Evolutionary conservation across 2,888 invertebrate genomes (phyloP), one percentile per base, ranked within the genome.

Genomic region (Brachynemurus nebulosus): DNA sequence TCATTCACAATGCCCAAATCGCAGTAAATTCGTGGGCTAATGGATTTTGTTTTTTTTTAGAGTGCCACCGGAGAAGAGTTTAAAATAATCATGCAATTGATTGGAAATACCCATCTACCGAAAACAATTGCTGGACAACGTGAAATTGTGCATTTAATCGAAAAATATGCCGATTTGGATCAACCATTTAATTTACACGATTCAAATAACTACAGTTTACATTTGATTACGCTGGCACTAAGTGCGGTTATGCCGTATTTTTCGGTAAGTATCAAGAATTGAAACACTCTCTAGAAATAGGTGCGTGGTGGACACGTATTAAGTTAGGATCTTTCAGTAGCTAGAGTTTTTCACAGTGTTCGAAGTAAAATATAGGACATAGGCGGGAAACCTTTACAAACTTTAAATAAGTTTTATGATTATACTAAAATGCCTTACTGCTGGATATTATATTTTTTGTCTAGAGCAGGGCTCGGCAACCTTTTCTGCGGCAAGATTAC

Each of bases 11-110:
- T 12, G 43, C 51, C 45, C 50, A 18, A 52, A 40, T 11, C 18
- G 33, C 12, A n/a, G n/a, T n/a, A n/a, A n/a, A n/a, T n/a, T n/a
- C n/a, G n/a, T n/a, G n/a, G n/a, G n/a, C n/a, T n/a, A n/a, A 34
- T 34, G 2, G 8, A n/a, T 8, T n/a, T 39, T 39, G n/a, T n/a
- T 20, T 40, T 25, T 37, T 53, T 59, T n/a, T 57, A 88, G 80
- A 89, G 90, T 70, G 85, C 90, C 20, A 86, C 84, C 11, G 88
- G 89, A 23, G 88, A 89, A 53, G 95, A 96, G 66, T 93, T 95
- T 67, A 80, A 88, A 54, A 74, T 80, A 48, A 78, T 95, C 47
- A 88, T 96, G 83, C 81, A 81, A 38, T 74, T 92, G 52, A 68
- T 96, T 53, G 78, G 81, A 20, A 76, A 80, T 65, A 82, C 93